These are phyloP conservation scores for Pampus argenteus DNA, from an alignment of 2,797 vertebrate species.

Conservation along the genomic window DNA sequence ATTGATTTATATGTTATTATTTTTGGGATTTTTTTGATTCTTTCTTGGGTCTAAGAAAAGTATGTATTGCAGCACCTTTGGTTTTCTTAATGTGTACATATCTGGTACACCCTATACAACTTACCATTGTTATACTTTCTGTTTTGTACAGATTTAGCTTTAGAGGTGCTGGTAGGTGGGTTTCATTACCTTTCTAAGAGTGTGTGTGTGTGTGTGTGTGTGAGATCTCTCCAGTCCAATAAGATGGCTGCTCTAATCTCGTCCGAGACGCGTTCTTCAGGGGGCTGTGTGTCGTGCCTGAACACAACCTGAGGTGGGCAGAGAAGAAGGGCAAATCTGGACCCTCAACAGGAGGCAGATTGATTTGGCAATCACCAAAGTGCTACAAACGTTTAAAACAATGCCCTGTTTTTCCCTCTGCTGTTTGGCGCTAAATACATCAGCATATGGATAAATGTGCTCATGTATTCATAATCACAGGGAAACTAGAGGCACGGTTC, in stretches of 20 bases:
- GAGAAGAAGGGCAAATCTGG: conserved; percentile 75
- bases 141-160: no score
- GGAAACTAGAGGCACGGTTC: conserved; percentile 71
- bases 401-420: conserved; percentile 73
- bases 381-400: conserved; percentile 81
- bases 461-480: conserved; percentile 79
- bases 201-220: conserved; percentile 4
- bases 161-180: no score
- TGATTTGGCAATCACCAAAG: conserved; percentile 79
- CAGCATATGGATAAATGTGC: conserved; percentile 82
- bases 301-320: conserved; percentile 63
- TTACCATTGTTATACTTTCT: no score
- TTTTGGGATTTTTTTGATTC: no score
- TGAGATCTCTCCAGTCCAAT: conserved; percentile 50
- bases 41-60: no score
- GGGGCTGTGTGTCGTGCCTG: conserved; percentile 45
- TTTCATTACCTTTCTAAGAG: no score
- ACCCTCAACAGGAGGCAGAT: conserved; percentile 76
- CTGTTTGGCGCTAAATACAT: conserved; percentile 82
- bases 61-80: no score
- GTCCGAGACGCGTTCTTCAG: conserved; percentile 47
- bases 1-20: no score
- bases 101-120: no score
- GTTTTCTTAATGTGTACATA: no score
- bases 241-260: conserved; percentile 60